phyloP scores from a whole-genome alignment of 2,797 vertebrate species.

The Hapalemur alaotrensis region DNA sequence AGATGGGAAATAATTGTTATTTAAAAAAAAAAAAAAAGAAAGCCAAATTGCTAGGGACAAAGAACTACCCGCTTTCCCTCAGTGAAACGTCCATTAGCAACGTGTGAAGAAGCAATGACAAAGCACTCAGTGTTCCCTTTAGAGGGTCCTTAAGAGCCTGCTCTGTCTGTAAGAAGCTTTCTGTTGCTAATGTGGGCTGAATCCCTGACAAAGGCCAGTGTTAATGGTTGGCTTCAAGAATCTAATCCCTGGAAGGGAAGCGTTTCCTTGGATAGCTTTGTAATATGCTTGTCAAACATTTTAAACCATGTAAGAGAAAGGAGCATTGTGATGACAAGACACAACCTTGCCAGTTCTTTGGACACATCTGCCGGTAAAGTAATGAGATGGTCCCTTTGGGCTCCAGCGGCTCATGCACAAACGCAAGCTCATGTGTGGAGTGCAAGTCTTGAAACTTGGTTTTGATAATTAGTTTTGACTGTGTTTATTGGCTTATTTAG shows the following conservation, averaged over 20 bases:
- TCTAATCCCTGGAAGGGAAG: conserved; percentile 80
- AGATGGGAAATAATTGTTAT: conserved; percentile 74
- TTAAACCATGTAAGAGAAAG: conserved; percentile 78
- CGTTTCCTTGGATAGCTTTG: conserved; percentile 81
- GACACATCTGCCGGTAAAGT: conserved; percentile 40
- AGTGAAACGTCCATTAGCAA: conserved; percentile 78
- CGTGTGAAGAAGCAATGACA: conserved; percentile 81
- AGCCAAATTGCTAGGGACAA: conserved; percentile 74
- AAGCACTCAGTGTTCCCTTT: conserved; percentile 80
- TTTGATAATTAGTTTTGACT: conserved; percentile 52
- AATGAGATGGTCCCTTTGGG: background rate
- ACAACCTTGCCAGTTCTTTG: conserved; percentile 37
- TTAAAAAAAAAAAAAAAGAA: conserved; percentile 36
- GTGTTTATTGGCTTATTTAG: conserved; percentile 9
- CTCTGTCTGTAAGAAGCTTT: conserved; percentile 80
- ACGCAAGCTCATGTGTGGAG: background rate
- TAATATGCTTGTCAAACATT: conserved; percentile 82
- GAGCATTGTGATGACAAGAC: conserved; percentile 78
- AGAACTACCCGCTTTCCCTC: conserved; percentile 75
- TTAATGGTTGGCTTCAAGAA: conserved; percentile 76
- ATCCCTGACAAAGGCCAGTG: conserved; percentile 79
- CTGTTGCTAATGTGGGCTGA: conserved; percentile 81
- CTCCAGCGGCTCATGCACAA: background rate
- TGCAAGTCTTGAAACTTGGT: background rate
- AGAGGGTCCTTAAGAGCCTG: conserved; percentile 76